Evolutionary conservation across 2,113 vertebrate species (phyloP), one percentile per base, ranked within the genome.

Genomic region (Acanthochromis polyacanthus): DNA sequence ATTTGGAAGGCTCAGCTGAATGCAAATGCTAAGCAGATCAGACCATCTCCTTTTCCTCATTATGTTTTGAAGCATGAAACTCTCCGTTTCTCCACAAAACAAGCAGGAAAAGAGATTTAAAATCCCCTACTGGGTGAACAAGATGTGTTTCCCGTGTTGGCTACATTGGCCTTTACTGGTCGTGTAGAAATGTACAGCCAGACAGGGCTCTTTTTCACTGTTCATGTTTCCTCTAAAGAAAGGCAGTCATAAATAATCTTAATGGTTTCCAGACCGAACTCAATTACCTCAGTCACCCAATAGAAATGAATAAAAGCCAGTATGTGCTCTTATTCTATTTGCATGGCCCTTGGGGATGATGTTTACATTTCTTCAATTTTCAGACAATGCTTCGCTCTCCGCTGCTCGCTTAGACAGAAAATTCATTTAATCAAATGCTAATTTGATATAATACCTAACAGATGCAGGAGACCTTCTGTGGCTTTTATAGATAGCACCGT

Each of bases 221-320:
- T 63, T 65, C 63, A 56, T 75, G 71, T 85, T 86, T 78, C 72
- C 75, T 77, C 60, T 59, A 57, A 64, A 81, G 83, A 83, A 81
- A 83, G 43, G 68, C 70, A 74, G 70, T 83, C 88, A 84, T 91
- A 85, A 92, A 91, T 92, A 92, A 90, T 83, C 70, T 62, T 87
- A 90, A 91, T 87, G 88, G 79, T 77, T 86, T 86, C 76, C 71
- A 88, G 84, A 82, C 77, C 59, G 59, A 88, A 91, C 92, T 76
- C 76, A 91, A 90, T 93, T 86, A 83, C 78, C 77, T 86, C 72
- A 72, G 84, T 88, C 79, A 80, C 53, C 84, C 82, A 81, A 60
- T 73, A 79, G 87, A 89, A 92, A 91, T 88, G 76, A 92, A 84
- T 89, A 86, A 91, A 91, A 87, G 70, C 50, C 57, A 15, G 53